Evolutionary conservation across 2,113 vertebrate genomes (phyloP).

Genomic region (Anas platyrhynchos): DNA sequence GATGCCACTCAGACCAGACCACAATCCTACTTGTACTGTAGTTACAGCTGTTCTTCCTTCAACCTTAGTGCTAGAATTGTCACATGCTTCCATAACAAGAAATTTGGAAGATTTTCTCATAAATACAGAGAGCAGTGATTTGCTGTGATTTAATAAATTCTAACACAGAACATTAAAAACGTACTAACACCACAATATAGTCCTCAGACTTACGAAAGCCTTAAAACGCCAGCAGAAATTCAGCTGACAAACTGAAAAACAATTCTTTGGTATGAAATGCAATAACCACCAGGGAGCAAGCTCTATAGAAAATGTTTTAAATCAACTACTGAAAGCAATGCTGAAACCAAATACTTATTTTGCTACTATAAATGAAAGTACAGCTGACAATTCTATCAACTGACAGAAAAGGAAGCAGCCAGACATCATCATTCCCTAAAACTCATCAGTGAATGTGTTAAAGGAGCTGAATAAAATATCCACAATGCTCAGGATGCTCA

Average conservation of each 20-base stretch:
- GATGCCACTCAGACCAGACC: neutral
- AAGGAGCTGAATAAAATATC: neutral
- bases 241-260: neutral
- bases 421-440: neutral
- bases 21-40: neutral
- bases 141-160: neutral
- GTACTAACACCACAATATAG: neutral
- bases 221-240: neutral
- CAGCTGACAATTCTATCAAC: neutral
- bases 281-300: neutral
- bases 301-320: neutral
- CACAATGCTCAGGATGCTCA: neutral
- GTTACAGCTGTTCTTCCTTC: neutral
- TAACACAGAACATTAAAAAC: neutral
- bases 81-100: neutral
- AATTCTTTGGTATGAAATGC: neutral
- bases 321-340: neutral
- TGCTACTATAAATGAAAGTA: neutral
- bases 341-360: neutral
- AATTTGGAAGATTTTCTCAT: neutral
- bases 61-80: neutral
- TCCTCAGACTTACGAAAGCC: neutral
- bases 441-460: rapidly evolving
- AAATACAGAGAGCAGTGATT: neutral
- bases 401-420: neutral